Base-by-base conservation (phyloP, 2,888 invertebrate genomes). In the Agriotes lineatus region DNA sequence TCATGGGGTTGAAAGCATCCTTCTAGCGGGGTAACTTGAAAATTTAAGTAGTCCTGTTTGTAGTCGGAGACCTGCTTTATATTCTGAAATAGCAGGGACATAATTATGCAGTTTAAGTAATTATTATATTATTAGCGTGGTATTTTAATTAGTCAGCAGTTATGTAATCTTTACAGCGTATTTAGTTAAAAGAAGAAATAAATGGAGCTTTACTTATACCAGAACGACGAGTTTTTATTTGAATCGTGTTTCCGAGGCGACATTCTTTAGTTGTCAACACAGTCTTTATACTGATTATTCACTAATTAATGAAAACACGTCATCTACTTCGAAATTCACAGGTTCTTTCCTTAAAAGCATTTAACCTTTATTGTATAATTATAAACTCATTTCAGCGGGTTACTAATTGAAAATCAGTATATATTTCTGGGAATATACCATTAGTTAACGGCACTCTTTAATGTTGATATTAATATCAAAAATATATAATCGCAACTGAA, bases 1-100 rank as follows among this genome's bases (percentile, higher is more conserved):
- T 74, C 72, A 6, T 54, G 42, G 2, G 72, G 67, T 18, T 56
- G 10, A n/a, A 69, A 48, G 12, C 57, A 50, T n/a, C 73, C 73
- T 35, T 69, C 69, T 2, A 35, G 1, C 3, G 72, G 69, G 6
- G 22, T 9, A 2, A 61, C 14, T 7, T 35, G 10, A 42, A 73
- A 73, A 7, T 69, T 52, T 19, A 37, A 14, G 22, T 44, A 61
- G 25, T 62, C 30, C 7, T 37, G 16, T 6, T 59, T 16, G 1
- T 10, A n/a, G 12, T 22, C 22, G 5, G 3, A 18, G 16, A 50
- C 65, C 14, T 63, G 48, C 4, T 74, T 61, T 19, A 77, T 59
- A 18, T 62, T 56, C 79, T 79, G 57, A 33, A 75, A 52, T 10
- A 9, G 2, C 7, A 1, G 16, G 14, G 7, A 42, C 9, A 14